These are phyloP conservation scores for Homarus gammarus DNA, from an alignment of 2,888 invertebrate species.

Conservation along the genomic window DNA sequence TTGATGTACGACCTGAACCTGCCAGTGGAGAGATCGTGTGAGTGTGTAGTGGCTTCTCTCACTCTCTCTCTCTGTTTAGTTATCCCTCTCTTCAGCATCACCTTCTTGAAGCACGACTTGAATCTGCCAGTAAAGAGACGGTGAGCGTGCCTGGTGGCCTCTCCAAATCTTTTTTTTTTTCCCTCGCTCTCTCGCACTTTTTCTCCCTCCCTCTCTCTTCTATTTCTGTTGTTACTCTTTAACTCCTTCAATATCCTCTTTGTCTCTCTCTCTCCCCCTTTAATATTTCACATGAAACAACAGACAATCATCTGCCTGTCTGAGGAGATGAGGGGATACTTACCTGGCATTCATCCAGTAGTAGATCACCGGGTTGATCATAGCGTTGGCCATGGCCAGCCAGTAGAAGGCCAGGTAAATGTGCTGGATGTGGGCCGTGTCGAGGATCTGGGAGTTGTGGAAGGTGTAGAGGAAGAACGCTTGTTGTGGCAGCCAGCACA, in stretches of 20 bases:
- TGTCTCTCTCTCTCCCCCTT: too few species aligned
- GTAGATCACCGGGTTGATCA: slow-evolving; percentile 95
- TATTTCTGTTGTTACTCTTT: too few species aligned
- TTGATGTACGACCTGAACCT: slow-evolving; percentile 71
- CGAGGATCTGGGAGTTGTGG: slow-evolving; percentile 83
- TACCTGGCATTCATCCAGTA: slow-evolving; percentile 92
- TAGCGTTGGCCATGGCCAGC: slow-evolving; percentile 95
- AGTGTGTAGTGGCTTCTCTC: not conserved
- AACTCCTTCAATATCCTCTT: too few species aligned
- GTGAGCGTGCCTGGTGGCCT: not conserved
- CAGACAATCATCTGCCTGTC: too few species aligned
- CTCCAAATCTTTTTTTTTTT: slow-evolving; percentile 17
- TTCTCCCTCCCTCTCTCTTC: too few species aligned
- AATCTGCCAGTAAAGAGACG: slow-evolving; percentile 40
- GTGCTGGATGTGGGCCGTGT: slow-evolving; percentile 88
- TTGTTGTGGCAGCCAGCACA: slow-evolving; percentile 95
- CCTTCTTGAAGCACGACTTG: slow-evolving; percentile 64
- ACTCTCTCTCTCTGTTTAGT: slow-evolving; percentile 16
- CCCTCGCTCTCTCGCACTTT: too few species aligned
- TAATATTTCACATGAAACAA: too few species aligned
- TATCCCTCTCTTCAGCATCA: slow-evolving; percentile 27
- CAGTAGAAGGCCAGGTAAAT: slow-evolving; percentile 92
- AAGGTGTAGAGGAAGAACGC: slow-evolving; percentile 91
- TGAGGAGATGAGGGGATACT: slow-evolving; percentile 38
- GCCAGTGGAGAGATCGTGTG: not conserved